Percentiles rank a stretch among this genome's conserved stretches.
Conservation (phyloP, 2,113 vertebrate genomes). For the Sylvilagus bachmani region DNA sequence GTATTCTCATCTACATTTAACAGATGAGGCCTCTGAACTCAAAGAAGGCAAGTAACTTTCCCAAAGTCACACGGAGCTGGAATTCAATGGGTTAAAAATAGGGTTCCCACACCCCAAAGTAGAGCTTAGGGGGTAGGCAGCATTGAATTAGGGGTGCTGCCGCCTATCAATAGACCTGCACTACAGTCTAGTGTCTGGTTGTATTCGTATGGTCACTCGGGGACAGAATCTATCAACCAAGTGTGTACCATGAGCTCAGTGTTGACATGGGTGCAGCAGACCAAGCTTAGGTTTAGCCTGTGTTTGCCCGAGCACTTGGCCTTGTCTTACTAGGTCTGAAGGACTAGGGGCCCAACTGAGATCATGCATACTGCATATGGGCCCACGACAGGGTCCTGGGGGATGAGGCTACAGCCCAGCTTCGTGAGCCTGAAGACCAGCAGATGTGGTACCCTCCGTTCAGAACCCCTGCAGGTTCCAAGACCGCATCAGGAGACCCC, state of each 20-base stretch:
- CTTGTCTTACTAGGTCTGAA: background rate
- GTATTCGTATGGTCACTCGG: background rate
- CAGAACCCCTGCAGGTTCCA: background rate
- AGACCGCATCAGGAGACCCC: background rate
- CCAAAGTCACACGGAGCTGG: background rate
- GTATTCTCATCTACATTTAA: constrained; percentile 1
- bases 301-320: background rate
- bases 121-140: background rate
- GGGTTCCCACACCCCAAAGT: background rate
- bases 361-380: background rate
- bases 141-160: background rate
- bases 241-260: background rate
- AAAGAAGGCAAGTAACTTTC: background rate
- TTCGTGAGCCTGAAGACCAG: background rate
- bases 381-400: background rate
- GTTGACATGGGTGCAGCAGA: background rate
- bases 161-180: background rate
- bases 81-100: background rate
- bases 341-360: background rate
- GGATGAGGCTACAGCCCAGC: background rate
- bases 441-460: background rate
- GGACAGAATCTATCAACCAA: background rate
- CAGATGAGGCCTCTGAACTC: background rate
- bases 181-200: background rate
- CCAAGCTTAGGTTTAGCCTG: background rate